These are phyloP conservation scores for Microcaecilia unicolor DNA, from an alignment of 2,797 vertebrate species.

Conservation along the genomic window DNA sequence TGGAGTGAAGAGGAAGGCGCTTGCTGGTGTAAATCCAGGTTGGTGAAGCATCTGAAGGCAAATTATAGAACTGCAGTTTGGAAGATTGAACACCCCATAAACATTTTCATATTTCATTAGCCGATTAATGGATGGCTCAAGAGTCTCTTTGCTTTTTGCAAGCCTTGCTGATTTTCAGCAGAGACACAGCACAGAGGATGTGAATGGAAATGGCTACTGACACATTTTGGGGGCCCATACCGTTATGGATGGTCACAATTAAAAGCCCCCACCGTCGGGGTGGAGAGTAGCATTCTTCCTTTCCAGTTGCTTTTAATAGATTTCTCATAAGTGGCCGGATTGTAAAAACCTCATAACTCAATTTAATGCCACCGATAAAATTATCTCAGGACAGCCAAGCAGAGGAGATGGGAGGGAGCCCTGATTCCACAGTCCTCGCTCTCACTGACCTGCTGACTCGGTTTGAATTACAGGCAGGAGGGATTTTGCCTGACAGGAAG, in stretches of 20 bases:
- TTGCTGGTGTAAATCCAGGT: constrained; percentile 49
- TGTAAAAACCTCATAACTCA: constrained; percentile 67
- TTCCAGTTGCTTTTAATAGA: constrained; percentile 71
- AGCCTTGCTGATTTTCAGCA: constrained; percentile 62
- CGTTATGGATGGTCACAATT: constrained; percentile 64
- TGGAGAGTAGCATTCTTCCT: constrained; percentile 57
- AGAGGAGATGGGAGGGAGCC: too few species aligned
- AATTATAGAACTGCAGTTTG: constrained; percentile 59
- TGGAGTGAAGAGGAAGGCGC: constrained; percentile 24
- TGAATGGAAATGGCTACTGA: constrained; percentile 43
- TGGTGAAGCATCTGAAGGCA: constrained; percentile 55
- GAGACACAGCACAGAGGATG: constrained; percentile 45
- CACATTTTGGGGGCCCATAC: constrained; percentile 44
- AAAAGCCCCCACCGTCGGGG: constrained; percentile 61
- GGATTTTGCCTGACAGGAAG: too few species aligned
- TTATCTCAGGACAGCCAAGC: constrained; percentile 48
- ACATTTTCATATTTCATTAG: constrained; percentile 80
- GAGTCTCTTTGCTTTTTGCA: constrained; percentile 38
- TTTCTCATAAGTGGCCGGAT: constrained; percentile 67
- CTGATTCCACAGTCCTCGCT: too few species aligned
- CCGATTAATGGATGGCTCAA: constrained; percentile 60
- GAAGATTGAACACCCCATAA: constrained; percentile 65
- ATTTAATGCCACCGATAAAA: constrained; percentile 65
- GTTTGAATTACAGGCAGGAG: too few species aligned
- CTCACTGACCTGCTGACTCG: too few species aligned